Evolutionary conservation across 2,797 vertebrate genomes (phyloP).

Genomic region (Myotis findleyi): DNA sequence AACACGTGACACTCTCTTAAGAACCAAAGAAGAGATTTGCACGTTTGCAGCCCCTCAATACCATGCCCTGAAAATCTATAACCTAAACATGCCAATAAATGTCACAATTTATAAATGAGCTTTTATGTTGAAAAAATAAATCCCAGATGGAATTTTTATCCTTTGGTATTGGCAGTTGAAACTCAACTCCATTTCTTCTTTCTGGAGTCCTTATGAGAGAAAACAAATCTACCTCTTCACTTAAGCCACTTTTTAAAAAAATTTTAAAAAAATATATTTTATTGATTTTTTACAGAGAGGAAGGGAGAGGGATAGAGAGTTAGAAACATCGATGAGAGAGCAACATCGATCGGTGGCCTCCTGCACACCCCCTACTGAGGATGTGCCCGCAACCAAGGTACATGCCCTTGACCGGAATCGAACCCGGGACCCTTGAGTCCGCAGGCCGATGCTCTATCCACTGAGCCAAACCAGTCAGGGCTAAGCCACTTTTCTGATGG

Average conservation of each 20-base stretch:
- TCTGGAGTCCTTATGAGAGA: neutral
- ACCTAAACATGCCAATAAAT: neutral
- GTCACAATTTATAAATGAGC: neutral
- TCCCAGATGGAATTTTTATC: neutral
- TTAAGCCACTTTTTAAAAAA: neutral
- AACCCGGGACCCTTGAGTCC: too few relatives aligned
- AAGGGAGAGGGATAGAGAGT: too few relatives aligned
- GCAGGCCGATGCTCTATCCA: too few relatives aligned
- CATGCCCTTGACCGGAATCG: too few relatives aligned
- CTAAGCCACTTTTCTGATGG: neutral
- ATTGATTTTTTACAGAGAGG: too few relatives aligned
- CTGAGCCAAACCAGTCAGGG: too few relatives aligned
- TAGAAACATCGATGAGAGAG: too few relatives aligned
- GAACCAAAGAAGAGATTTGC: neutral
- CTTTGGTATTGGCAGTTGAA: neutral
- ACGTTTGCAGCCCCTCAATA: neutral
- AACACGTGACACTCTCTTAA: neutral
- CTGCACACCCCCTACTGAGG: too few relatives aligned
- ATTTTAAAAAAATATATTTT: too few relatives aligned
- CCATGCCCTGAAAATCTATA: neutral
- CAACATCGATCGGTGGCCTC: too few relatives aligned
- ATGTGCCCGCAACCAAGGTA: too few relatives aligned
- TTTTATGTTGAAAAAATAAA: neutral
- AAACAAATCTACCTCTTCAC: neutral
- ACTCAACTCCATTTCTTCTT: neutral